Evolutionary conservation across 2,113 vertebrate genomes (phyloP).

Genomic region (Bagarius yarrelli): DNA sequence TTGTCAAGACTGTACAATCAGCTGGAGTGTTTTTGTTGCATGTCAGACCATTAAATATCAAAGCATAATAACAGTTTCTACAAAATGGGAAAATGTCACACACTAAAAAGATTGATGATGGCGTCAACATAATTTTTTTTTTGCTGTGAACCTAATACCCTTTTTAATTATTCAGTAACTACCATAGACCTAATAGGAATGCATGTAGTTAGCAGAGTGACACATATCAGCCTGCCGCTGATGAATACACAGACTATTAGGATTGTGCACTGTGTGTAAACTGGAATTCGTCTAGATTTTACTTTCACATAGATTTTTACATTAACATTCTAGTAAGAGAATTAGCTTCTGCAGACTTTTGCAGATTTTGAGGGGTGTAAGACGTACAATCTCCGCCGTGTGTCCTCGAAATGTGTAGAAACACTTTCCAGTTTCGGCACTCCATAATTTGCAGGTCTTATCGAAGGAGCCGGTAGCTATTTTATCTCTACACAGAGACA

Average conservation of each 20-base stretch:
- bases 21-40: background rate
- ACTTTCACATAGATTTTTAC: background rate
- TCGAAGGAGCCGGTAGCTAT: slow-evolving; percentile 96
- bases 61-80: background rate
- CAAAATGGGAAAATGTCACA: background rate
- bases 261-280: background rate
- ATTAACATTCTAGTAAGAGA: background rate
- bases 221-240: background rate
- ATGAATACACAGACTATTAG: background rate
- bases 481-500: slow-evolving; percentile 78
- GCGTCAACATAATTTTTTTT: background rate
- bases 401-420: slow-evolving; percentile 89
- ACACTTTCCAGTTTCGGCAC: slow-evolving; percentile 85
- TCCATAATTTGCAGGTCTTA: slow-evolving; percentile 94
- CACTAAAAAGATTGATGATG: background rate
- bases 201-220: background rate
- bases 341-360: background rate
- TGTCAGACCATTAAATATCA: background rate
- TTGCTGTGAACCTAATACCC: background rate
- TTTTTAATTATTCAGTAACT: background rate
- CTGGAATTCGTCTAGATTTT: background rate
- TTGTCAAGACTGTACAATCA: background rate
- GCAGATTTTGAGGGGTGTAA: background rate
- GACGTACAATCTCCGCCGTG: slow-evolving; percentile 88
- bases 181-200: background rate